Evolutionary conservation across 1,140 invertebrate genomes (phyloP).

Genomic region (Penaeus chinensis): DNA sequence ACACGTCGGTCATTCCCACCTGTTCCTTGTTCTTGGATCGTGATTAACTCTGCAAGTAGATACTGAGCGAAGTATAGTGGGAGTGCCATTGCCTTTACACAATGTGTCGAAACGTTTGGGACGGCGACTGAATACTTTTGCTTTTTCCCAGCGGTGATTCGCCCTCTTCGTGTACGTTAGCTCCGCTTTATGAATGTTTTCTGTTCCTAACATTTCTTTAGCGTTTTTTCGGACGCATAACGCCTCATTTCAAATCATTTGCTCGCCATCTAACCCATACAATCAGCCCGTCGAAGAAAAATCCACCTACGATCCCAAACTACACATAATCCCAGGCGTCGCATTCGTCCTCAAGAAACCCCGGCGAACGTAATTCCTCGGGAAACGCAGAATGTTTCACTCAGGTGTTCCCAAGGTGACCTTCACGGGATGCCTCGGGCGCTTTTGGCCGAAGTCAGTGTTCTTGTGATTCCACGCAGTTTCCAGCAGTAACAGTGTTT

Average conservation of each 20-base stretch:
- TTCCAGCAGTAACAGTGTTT: constrained; percentile 52
- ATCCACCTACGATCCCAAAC: no score
- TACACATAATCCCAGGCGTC: neutral
- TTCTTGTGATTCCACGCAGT: constrained; percentile 55
- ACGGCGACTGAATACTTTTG: constrained; percentile 38
- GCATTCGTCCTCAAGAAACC: neutral
- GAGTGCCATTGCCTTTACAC: constrained; percentile 26
- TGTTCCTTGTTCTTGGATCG: constrained; percentile 28
- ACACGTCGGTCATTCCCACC: constrained; percentile 43
- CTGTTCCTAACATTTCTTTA: no score
- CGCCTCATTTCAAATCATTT: no score
- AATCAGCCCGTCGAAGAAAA: no score
- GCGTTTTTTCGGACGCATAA: no score
- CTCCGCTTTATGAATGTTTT: neutral
- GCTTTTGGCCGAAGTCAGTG: constrained; percentile 53
- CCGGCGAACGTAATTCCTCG: neutral
- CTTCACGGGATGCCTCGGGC: constrained; percentile 44
- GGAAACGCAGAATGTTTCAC: constrained; percentile 40
- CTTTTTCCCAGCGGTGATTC: constrained; percentile 29
- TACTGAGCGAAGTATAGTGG: constrained; percentile 20
- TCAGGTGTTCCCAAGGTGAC: constrained; percentile 46
- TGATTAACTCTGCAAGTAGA: constrained; percentile 38
- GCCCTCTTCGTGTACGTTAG: neutral
- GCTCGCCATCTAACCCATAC: no score
- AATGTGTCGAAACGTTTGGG: constrained; percentile 14